A percentile compares a stretch with the other conserved stretches of the same genome.
phyloP scores from a whole-genome alignment of 2,113 vertebrate species.

The Riparia riparia region DNA sequence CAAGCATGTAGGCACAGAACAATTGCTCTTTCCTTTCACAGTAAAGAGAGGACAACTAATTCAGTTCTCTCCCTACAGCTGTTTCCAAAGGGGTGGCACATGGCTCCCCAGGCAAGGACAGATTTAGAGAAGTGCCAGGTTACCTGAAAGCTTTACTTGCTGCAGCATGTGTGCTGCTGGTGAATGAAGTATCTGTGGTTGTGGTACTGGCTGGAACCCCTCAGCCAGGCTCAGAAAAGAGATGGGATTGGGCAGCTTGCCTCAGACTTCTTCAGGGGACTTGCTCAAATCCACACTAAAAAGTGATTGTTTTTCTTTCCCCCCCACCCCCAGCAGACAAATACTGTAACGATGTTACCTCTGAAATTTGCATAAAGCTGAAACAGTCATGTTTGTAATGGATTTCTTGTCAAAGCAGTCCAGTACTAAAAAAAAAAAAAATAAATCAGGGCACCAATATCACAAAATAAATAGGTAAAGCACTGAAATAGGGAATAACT shows the following conservation, averaged over 20 bases:
- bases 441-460: not conserved
- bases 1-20: accelerated
- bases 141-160: not conserved
- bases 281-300: not conserved
- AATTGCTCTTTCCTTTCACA: not conserved
- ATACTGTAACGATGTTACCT: not conserved
- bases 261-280: not conserved
- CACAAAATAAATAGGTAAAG: not conserved
- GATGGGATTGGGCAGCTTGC: not conserved
- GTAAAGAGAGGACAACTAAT: not conserved
- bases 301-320: not conserved
- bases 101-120: not conserved
- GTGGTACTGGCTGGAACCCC: not conserved
- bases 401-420: not conserved
- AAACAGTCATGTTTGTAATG: not conserved
- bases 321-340: not conserved
- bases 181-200: not conserved
- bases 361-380: not conserved
- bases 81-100: not conserved
- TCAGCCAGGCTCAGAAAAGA: not conserved
- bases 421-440: not conserved
- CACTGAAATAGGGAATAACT: not conserved
- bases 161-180: not conserved
- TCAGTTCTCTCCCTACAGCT: not conserved
- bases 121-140: not conserved